phyloP scores from a whole-genome alignment of 1,140 invertebrate species.

The Drosophila ficusphila region DNA sequence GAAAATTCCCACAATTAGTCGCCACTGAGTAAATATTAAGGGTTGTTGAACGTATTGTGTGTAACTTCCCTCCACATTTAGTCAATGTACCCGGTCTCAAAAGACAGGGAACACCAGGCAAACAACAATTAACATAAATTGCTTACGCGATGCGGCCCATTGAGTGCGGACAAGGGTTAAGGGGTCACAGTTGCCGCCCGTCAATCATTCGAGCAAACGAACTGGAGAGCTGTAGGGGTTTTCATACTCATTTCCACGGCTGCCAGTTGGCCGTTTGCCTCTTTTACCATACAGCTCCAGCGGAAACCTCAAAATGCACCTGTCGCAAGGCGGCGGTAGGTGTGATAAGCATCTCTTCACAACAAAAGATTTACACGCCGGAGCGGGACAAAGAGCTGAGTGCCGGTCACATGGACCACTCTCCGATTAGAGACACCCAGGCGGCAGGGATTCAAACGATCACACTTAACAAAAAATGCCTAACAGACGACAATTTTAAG shows the following conservation, averaged over 20 bases:
- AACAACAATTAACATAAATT: constrained; percentile 72
- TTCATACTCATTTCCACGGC: constrained; percentile 31
- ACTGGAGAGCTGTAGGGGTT: constrained; percentile 38
- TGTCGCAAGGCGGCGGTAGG: constrained; percentile 45
- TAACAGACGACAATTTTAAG: neutral
- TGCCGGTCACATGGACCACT: constrained; percentile 9
- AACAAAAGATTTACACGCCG: constrained; percentile 73
- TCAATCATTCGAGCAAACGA: constrained; percentile 68
- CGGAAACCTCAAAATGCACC: constrained; percentile 52
- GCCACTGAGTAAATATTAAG: neutral
- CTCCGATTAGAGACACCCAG: constrained; percentile 31
- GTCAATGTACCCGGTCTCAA: neutral
- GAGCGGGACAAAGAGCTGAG: constrained; percentile 34
- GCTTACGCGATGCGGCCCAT: constrained; percentile 60
- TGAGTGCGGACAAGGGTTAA: constrained; percentile 59
- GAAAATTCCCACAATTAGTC: constrained; percentile 6
- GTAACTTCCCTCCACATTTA: neutral
- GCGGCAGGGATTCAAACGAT: neutral
- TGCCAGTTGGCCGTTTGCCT: constrained; percentile 5
- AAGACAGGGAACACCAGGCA: constrained; percentile 7
- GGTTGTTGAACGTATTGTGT: neutral
- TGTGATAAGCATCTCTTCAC: constrained; percentile 68
- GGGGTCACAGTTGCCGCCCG: constrained; percentile 34
- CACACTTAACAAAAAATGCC: constrained; percentile 12
- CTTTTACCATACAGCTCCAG: constrained; percentile 8